A percentile compares a stretch with the other conserved stretches of the same genome.
Conservation (phyloP, 1,140 invertebrate genomes). For the Drosophila watanabei region DNA sequence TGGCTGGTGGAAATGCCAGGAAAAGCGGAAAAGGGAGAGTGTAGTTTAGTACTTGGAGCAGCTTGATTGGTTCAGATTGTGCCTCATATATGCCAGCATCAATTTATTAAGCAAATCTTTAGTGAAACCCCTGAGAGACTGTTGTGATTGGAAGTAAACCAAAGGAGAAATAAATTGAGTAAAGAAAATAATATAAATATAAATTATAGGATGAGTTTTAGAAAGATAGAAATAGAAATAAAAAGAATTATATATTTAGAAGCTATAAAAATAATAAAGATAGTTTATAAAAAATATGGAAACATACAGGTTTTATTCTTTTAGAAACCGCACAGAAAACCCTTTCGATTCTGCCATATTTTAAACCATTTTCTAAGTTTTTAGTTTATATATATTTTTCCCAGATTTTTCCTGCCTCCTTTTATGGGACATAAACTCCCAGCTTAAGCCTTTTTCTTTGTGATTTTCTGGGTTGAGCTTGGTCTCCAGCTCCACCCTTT, state of each 20-base stretch:
- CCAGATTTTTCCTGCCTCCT: slow-evolving; percentile 41
- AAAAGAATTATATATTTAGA: no score
- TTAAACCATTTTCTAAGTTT: not conserved
- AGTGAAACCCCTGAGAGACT: not conserved
- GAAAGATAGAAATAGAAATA: not conserved
- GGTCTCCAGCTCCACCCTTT: not conserved
- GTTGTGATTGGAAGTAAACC: not conserved
- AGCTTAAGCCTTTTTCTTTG: slow-evolving; percentile 21
- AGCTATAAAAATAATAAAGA: no score
- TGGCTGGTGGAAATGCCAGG: slow-evolving; percentile 14
- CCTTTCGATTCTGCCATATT: not conserved
- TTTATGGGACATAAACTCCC: slow-evolving; percentile 53
- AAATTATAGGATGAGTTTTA: not conserved
- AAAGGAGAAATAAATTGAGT: not conserved
- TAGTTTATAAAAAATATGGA: not conserved
- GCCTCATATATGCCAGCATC: slow-evolving; percentile 26
- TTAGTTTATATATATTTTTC: not conserved
- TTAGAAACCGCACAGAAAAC: not conserved
- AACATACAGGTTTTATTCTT: no score
- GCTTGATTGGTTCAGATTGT: slow-evolving; percentile 38
- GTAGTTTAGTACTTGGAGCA: slow-evolving; percentile 10
- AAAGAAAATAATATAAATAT: not conserved
- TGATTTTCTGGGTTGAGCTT: not conserved
- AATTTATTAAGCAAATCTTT: slow-evolving; percentile 58
- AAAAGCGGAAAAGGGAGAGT: slow-evolving; percentile 32